Evolutionary conservation across 2,113 vertebrate genomes (phyloP).

Genomic region (Pongo pygmaeus): DNA sequence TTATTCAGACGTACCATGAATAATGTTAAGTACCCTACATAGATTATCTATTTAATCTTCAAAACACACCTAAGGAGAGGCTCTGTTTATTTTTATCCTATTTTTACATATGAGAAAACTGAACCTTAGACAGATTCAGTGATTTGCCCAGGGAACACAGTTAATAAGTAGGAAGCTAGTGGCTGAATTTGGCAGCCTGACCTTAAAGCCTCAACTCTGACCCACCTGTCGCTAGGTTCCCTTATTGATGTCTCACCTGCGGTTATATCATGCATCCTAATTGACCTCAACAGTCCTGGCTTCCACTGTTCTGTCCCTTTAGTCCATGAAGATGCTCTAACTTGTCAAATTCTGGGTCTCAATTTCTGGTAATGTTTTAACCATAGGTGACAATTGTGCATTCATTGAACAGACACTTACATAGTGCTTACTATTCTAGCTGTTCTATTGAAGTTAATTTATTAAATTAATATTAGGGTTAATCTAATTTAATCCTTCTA

Average conservation of each 20-base stretch:
- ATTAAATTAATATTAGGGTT: neutral
- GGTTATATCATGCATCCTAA: neutral
- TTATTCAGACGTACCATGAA: neutral
- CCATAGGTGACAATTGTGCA: neutral
- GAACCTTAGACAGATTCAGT: neutral
- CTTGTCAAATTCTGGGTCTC: neutral
- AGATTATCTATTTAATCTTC: neutral
- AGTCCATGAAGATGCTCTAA: neutral
- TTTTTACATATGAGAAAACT: neutral
- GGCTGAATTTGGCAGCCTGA: neutral
- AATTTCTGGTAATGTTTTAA: neutral
- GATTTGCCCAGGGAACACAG: neutral
- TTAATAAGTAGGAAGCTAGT: neutral
- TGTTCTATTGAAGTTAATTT: neutral
- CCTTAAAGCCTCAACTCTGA: neutral
- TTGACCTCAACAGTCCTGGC: neutral
- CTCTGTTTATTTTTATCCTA: neutral
- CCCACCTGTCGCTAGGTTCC: fast-evolving
- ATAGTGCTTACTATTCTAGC: neutral
- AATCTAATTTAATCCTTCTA: neutral
- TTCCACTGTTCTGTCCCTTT: neutral
- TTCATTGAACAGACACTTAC: neutral
- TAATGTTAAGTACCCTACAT: neutral
- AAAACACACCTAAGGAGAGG: neutral
- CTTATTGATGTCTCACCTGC: neutral